These are phyloP conservation scores for Eupithecia pulchellata DNA, from an alignment of 2,888 invertebrate genomes.

Conservation along the genomic window DNA sequence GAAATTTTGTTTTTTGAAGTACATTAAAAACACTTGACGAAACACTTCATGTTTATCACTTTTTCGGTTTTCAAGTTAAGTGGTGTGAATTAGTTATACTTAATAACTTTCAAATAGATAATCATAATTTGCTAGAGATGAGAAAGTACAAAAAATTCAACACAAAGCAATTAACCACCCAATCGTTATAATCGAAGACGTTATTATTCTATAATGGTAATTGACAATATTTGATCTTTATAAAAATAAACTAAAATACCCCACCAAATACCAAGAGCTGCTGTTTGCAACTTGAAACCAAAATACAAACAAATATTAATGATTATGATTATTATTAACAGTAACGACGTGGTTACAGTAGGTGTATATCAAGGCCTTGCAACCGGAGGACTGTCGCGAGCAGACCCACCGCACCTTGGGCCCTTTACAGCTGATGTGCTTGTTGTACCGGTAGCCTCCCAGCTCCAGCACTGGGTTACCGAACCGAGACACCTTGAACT, in stretches of 20 bases:
- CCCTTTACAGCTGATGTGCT: slow-evolving; percentile 42
- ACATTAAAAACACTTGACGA: too few relatives aligned
- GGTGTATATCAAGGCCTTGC: slow-evolving; percentile 23
- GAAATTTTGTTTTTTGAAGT: not conserved
- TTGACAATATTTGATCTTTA: not conserved
- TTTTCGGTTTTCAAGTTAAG: too few relatives aligned
- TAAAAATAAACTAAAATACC: not conserved
- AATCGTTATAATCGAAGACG: not conserved
- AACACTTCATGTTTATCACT: too few relatives aligned
- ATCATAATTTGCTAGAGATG: too few relatives aligned
- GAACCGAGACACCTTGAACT: slow-evolving; percentile 34
- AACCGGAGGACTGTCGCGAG: slow-evolving; percentile 20
- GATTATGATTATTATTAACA: slow-evolving; percentile 22
- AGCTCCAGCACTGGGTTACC: slow-evolving; percentile 45
- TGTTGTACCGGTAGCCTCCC: slow-evolving; percentile 43
- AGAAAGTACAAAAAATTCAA: not conserved
- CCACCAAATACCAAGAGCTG: not conserved
- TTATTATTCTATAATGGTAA: not conserved
- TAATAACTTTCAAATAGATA: too few relatives aligned
- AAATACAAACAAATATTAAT: not conserved
- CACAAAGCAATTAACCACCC: not conserved
- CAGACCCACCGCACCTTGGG: slow-evolving; percentile 48
- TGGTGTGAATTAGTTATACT: too few relatives aligned
- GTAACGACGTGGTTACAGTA: slow-evolving; percentile 11
- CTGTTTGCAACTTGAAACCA: not conserved